phyloP scores from a whole-genome alignment of 2,797 vertebrate genomes.

The Cossypha heuglini region DNA sequence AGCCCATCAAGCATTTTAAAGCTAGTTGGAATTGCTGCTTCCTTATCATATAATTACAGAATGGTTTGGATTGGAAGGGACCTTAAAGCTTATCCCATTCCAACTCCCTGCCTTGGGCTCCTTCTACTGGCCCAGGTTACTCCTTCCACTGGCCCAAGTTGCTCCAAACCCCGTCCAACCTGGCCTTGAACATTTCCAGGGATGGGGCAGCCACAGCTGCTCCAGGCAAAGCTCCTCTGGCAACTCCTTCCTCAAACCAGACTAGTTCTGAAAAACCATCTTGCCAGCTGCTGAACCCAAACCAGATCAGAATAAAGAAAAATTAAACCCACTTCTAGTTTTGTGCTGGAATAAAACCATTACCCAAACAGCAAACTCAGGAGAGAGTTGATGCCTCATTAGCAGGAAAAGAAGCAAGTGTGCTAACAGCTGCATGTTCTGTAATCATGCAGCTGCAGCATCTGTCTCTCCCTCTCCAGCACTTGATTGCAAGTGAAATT shows the following conservation, averaged over 20 bases:
- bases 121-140: not conserved
- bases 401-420: conserved; percentile 40
- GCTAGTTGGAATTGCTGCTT: not conserved
- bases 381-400: conserved; percentile 55
- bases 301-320: not conserved
- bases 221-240: not conserved
- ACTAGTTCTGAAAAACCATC: not conserved
- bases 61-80: not conserved
- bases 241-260: not conserved
- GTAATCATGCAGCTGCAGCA: conserved; percentile 62
- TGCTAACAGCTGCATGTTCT: conserved; percentile 54
- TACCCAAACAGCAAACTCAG: conserved; percentile 27
- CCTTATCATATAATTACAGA: not conserved
- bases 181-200: not conserved
- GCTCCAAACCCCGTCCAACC: not conserved
- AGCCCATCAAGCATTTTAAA: not conserved
- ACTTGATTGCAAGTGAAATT: conserved; percentile 35
- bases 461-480: conserved; percentile 48
- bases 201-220: not conserved
- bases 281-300: not conserved
- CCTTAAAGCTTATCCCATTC: not conserved
- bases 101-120: not conserved
- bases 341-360: not conserved
- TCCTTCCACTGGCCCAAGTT: not conserved
- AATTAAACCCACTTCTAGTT: not conserved